Base-by-base conservation (phyloP, 2,797 vertebrate genomes). In the Meda fulgida region DNA sequence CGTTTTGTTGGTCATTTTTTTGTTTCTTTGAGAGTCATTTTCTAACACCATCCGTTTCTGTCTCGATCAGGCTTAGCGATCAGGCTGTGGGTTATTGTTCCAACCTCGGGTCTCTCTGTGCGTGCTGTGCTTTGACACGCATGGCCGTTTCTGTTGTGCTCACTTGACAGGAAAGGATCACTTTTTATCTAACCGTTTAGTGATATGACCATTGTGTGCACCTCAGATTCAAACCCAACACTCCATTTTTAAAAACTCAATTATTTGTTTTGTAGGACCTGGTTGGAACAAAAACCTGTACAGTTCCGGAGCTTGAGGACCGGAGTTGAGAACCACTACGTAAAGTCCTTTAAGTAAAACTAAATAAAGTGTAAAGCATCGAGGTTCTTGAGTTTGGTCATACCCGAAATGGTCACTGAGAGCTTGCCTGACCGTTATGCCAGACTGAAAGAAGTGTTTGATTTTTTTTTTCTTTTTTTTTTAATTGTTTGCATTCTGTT, bases 251-350 rank as follows among this genome's bases (percentile, higher is more conserved):
- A 93, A 95, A 95, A 95, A 93, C 91, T 93, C 91, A 95, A 96
- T 95, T 93, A 96, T 96, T 95, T 96, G 94, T 96, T 96, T 96
- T 95, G 94, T 96, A 96, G 95, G 95, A 96, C 95, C 95, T 96
- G 95, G 95, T 96, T 96, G 95, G 95, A 96, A 96, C 95, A 96
- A 96, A 96, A 96, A 96, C 95, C 95, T 96, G 95, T 96, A 95
- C 95, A 95, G 95, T 95, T 94, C 94, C 94, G 93, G 95, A 96
- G 94, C 94, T 96, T 96, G 95, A 96, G 95, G 95, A 96, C 95
- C 95, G 95, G 94, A 96, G 95, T 96, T 95, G 95, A 96, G 95
- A 96, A 95, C 95, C 95, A 95, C 95, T 94, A 93, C 95, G 93
- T 94, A 94, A 94, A 95, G 94, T 94, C 91, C 94, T 91, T 88